Evolutionary conservation across 1,140 invertebrate genomes (phyloP).

Genomic region (Drosophila sp.): DNA sequence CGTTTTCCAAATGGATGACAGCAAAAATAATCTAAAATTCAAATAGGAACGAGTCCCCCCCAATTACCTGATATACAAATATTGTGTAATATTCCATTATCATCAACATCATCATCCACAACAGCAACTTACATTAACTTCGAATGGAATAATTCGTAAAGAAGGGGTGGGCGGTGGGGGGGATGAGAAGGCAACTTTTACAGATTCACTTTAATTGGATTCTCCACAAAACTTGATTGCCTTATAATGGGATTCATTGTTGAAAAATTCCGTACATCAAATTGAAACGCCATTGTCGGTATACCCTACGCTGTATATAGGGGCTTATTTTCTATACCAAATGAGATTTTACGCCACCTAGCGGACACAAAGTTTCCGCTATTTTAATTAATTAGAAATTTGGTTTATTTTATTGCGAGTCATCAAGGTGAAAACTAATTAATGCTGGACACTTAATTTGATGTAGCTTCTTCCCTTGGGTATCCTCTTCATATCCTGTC

Average conservation of each 20-base stretch:
- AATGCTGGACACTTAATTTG: too few species aligned
- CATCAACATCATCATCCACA: neutral
- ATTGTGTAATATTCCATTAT: neutral
- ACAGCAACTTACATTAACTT: neutral
- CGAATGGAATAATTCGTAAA: constrained; percentile 5
- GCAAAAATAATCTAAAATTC: neutral
- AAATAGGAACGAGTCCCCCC: neutral
- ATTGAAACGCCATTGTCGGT: neutral
- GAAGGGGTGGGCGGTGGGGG: neutral
- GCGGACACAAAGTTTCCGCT: too few species aligned
- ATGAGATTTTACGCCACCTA: too few species aligned
- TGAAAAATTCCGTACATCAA: constrained; percentile 2
- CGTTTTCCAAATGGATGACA: neutral
- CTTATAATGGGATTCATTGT: constrained; percentile 21
- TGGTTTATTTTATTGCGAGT: too few species aligned
- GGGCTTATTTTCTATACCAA: neutral
- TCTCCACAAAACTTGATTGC: constrained; percentile 19
- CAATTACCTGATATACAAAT: neutral
- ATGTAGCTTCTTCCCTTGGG: too few species aligned
- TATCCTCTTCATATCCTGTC: too few species aligned
- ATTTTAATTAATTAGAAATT: too few species aligned
- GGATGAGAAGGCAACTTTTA: constrained; percentile 4
- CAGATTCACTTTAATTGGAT: constrained; percentile 12
- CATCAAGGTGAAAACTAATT: too few species aligned
- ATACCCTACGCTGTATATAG: neutral